phyloP scores from a whole-genome alignment of 2,888 invertebrate species.

The Drosophila quasianomalipes region DNA sequence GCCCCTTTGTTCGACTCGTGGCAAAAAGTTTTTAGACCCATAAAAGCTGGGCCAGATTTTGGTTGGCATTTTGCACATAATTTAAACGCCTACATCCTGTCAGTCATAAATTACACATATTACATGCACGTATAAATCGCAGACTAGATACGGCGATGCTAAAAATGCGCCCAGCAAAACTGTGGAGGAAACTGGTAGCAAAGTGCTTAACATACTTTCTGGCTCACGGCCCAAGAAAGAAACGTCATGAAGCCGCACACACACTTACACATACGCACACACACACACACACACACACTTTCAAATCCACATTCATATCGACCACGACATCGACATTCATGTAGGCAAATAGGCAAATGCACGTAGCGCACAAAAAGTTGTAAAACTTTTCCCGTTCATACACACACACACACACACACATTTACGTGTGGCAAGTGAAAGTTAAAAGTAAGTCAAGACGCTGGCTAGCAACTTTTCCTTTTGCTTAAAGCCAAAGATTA shows the following conservation, averaged over 20 bases:
- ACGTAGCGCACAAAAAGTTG: slow-evolving; percentile 70
- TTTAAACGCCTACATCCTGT: slow-evolving; percentile 76
- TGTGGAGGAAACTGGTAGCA: slow-evolving; percentile 59
- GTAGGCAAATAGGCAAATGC: slow-evolving; percentile 68
- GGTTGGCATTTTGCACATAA: slow-evolving; percentile 75
- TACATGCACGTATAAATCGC: slow-evolving; percentile 80
- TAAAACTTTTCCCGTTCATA: slow-evolving; percentile 52
- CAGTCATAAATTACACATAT: slow-evolving; percentile 79
- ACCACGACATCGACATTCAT: slow-evolving; percentile 46
- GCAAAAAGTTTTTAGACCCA: slow-evolving; percentile 43
- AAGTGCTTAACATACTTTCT: slow-evolving; percentile 79
- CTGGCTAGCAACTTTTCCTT: slow-evolving; percentile 66
- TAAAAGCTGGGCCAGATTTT: slow-evolving; percentile 45
- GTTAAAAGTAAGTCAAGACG: slow-evolving; percentile 75
- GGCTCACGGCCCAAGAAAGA: slow-evolving; percentile 49
- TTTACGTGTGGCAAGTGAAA: slow-evolving; percentile 48
- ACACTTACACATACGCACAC: slow-evolving; percentile 27
- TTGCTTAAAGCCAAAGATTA: slow-evolving; percentile 61
- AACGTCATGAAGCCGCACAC: slow-evolving; percentile 20
- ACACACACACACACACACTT: slow-evolving; percentile 26
- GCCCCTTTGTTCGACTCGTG: slow-evolving; percentile 39
- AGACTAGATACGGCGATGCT: slow-evolving; percentile 59
- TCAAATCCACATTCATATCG: slow-evolving; percentile 31
- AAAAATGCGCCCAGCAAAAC: slow-evolving; percentile 51
- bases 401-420: slow-evolving; percentile 9